Evolutionary conservation across 2,113 vertebrate species (phyloP), one percentile per base, ranked within the genome.

Genomic region (Copsychus sechellarum): DNA sequence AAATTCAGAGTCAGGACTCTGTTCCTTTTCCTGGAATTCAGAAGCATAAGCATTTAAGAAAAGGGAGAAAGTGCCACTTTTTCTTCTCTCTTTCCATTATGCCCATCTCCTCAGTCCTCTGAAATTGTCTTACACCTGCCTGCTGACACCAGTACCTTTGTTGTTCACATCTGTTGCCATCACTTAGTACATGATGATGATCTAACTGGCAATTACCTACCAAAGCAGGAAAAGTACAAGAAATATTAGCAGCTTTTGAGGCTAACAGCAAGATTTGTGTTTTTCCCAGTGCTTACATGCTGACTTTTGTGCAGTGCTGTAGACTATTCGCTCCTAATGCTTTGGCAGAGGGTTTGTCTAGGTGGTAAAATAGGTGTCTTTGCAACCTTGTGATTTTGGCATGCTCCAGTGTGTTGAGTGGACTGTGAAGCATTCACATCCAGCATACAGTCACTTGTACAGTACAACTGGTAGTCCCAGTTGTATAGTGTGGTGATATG

Each of bases 391-490:
- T 81, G 65, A 64, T 71, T 72, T 48, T 94, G 66, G 20, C 23
- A 8, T 33, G 28, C 45, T 88, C 7, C 23, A 45, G 14, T 25
- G 23, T 51, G 8, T 50, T 70, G 36, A 48, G n/a, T 34, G 26
- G 20, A 38, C 45, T 85, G 7, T 57, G 61, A 81, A 85, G 10
- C 28, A 56, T n/a, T 51, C 28, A 43, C 24, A 62, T 53, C n/a
- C 64, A 61, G 20, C 33, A 7, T 58, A 18, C 14, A 66, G 51
- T 50, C 3, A 3, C 2, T 29, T 0, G 1, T 51, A 7, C n/a
- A 81, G 64, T 58, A 26, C 2, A 5, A 1, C 33, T 1, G 1
- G 7, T 64, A 74, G 24, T 76, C 43, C n/a, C 24, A 57, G 12
- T 40, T 84, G 6, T 51, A 13, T 12, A 34, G 2, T 36, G 28